Conservation (phyloP, 2,113 vertebrate genomes). For the Paralichthys olivaceus region DNA sequence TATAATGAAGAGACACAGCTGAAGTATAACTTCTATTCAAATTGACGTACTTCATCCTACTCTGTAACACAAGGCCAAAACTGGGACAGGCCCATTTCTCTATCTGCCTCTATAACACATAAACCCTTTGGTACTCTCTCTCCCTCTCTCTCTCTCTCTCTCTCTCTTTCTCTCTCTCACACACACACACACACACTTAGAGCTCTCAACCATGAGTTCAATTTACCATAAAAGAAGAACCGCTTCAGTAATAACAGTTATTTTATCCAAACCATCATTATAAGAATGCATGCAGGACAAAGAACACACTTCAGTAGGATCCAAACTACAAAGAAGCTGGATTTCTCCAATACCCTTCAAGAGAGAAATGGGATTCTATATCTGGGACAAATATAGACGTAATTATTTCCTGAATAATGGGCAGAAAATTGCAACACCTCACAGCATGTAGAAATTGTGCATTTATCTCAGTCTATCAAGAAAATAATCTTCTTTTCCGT, state of each 20-base stretch:
- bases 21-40: conserved; percentile 55
- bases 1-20: conserved; percentile 39
- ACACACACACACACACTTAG: conserved; percentile 23
- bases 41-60: conserved; percentile 59
- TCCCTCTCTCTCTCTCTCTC: background rate
- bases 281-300: conserved; percentile 58
- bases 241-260: conserved; percentile 71
- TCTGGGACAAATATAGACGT: conserved; percentile 61
- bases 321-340: conserved; percentile 59
- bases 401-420: conserved; percentile 57
- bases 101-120: conserved; percentile 47
- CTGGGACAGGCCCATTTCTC: conserved; percentile 61
- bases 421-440: conserved; percentile 51
- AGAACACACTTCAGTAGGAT: conserved; percentile 47
- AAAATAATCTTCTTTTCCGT: conserved; percentile 51
- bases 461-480: conserved; percentile 55
- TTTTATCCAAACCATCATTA: conserved; percentile 66
- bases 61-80: conserved; percentile 57
- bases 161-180: background rate
- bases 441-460: conserved; percentile 36
- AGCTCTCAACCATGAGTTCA: conserved; percentile 60
- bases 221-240: conserved; percentile 67
- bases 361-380: conserved; percentile 52
- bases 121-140: conserved; percentile 42
- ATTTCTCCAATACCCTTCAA: conserved; percentile 50